Base-by-base conservation (phyloP, 1,140 invertebrate genomes). In the Chrysoperla carnea region DNA sequence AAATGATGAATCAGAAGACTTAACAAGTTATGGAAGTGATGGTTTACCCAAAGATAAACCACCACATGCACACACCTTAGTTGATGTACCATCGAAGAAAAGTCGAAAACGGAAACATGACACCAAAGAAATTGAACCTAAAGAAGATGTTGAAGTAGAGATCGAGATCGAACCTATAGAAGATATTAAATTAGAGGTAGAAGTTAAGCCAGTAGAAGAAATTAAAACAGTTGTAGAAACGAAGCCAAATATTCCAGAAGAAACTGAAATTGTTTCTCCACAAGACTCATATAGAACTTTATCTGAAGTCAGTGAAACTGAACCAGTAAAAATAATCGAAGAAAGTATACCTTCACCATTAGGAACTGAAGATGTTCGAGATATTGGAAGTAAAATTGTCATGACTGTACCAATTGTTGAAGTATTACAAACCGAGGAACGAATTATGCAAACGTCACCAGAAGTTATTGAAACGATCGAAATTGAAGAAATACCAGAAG, bases 241-340 rank as follows among this genome's bases (percentile, higher is more conserved):
- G 40, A 51, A 57, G 40, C 45, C 47, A 45, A 50, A 49, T 38
- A 43, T 40, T 37, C 35, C 43, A 15, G 50, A 55, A 47, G 42
- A 51, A 49, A 48, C 53, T 45, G 50, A 54, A 49, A 45, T 56
- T 17, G 8, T 47, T 33, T 62, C 61, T 5, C 52, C 53, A 36
- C 64, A 69, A 45, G 70, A 71, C 44, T 69, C 69, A 1, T 70
- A 65, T 46, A 66, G 66, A 46, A 69, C 67, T 13, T 58, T 74
- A 15, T 70, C 67, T 50, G 68, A 69, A 52, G 67, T 61, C 35
- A 69, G 71, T 8, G 64, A 70, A 44, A 59, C 65, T 6, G 64
- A 58, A 15, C 67, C 66, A 29, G 72, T 77, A 1, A 77, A 76
- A 63, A 62, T 77, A 46, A 55, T 77, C n/a, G 72, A 78, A 63